Base-by-base conservation (phyloP, 1,140 invertebrate species). In the Drosophila sturtevanti region DNA sequence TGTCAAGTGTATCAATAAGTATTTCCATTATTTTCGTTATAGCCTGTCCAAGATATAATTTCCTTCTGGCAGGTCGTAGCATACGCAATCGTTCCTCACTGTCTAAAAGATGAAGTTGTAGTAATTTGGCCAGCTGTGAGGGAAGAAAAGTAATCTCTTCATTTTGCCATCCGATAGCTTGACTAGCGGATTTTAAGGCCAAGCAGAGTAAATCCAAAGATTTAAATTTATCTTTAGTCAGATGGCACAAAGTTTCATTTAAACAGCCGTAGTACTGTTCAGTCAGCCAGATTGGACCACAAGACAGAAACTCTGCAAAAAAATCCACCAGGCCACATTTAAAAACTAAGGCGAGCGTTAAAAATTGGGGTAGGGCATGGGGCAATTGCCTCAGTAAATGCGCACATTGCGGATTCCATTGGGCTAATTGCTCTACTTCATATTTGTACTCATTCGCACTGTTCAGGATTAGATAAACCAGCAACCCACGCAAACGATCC, bases 71-170 rank as follows among this genome's bases (percentile, higher is more conserved):
- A 0, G 55, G n/a, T 0, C 16, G 51, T n/a, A 81, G 14, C 1
- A 12, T 4, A 12, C 21, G 11, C 10, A 81, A 44, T 2, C 60
- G 65, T 4, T 81, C 63, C 7, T 12, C 11, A 1, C 11, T 65
- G 21, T 58, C 55, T 0, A 81, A 41, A 27, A 81, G 9, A 22
- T 81, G 55, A 3, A 74, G 63, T 35, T 81, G 79, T 4, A 81
- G 41, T 27, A 81, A 21, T 0, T 63, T 52, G 9, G 11, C 11
- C 10, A 71, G 12, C 11, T 60, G 31, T 21, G 41, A 48, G 21
- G 9, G 4, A 5, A 48, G 41, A 1, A 18, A 5, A 18, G 34
- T 3, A n/a, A 18, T 10, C n/a, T 11, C 4, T 34, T 21, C n/a
- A 31, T 11, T 1, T 12, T 56, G 35, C n/a, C 63, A 52, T 34